Conservation (phyloP, 2,888 invertebrate species). For the Allacma fusca region DNA sequence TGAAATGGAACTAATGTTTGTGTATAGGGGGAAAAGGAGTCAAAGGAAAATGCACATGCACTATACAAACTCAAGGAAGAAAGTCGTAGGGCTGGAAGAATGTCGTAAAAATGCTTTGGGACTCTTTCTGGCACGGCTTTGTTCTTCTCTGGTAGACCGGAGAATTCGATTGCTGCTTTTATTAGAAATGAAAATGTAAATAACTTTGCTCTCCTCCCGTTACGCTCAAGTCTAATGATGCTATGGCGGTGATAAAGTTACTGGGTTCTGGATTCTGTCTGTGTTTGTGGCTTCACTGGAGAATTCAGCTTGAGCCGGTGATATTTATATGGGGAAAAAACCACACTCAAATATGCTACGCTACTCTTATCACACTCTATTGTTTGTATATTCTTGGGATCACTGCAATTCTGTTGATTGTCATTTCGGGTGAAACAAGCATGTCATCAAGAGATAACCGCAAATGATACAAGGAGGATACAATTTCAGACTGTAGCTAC, state of each 20-base stretch:
- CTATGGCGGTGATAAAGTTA: not conserved
- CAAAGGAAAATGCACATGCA: too few relatives aligned
- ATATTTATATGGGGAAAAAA: not conserved
- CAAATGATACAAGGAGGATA: not conserved
- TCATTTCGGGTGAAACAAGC: slow-evolving; percentile 12
- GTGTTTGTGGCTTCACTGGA: not conserved
- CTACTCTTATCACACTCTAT: not conserved
- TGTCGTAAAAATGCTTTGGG: too few relatives aligned
- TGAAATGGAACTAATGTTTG: too few relatives aligned
- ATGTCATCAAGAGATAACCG: not conserved
- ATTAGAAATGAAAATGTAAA: not conserved
- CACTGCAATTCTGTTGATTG: not conserved
- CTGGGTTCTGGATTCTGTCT: not conserved
- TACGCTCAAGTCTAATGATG: not conserved
- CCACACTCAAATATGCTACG: not conserved
- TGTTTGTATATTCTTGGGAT: not conserved
- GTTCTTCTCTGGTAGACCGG: too few relatives aligned
- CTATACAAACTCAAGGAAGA: too few relatives aligned
- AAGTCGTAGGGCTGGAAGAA: too few relatives aligned
- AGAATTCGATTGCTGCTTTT: too few relatives aligned
- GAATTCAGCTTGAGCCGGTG: not conserved
- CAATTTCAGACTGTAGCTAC: too few relatives aligned
- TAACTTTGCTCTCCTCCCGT: not conserved
- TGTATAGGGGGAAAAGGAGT: too few relatives aligned
- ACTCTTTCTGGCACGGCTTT: too few relatives aligned